Evolutionary conservation across 2,113 vertebrate species (phyloP).

Genomic region (Pandion haliaetus): DNA sequence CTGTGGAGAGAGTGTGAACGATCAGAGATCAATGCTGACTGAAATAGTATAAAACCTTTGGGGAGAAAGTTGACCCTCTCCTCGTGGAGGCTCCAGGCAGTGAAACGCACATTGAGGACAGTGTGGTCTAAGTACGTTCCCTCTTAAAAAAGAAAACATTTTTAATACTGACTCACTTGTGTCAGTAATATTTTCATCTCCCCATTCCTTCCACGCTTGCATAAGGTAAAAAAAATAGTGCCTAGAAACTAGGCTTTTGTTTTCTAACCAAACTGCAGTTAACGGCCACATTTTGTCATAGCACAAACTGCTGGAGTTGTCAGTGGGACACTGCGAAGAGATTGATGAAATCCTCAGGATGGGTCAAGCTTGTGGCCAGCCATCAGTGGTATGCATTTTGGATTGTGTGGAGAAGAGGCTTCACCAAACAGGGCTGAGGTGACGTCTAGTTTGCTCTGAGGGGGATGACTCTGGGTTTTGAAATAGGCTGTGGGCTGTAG

Average conservation of each 20-base stretch:
- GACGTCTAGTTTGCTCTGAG: background rate
- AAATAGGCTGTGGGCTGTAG: background rate
- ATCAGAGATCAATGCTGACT: background rate
- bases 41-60: background rate
- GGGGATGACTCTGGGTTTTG: background rate
- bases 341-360: background rate
- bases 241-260: conserved; percentile 26
- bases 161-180: conserved; percentile 40
- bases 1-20: background rate
- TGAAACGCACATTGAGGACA: background rate
- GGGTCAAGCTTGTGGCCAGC: conserved; percentile 12
- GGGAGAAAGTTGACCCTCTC: background rate
- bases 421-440: background rate
- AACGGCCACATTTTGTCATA: background rate
- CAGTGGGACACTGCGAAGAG: background rate
- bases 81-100: background rate
- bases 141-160: conserved; percentile 33
- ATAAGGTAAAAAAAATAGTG: conserved; percentile 19
- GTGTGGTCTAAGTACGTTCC: background rate
- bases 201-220: conserved; percentile 1
- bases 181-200: conserved; percentile 31
- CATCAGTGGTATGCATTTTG: background rate
- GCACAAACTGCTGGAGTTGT: conserved; percentile 1
- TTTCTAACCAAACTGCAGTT: background rate
- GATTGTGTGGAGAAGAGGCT: background rate